Base-by-base conservation (phyloP, 2,797 vertebrate species). In the Poeciliopsis infans region DNA sequence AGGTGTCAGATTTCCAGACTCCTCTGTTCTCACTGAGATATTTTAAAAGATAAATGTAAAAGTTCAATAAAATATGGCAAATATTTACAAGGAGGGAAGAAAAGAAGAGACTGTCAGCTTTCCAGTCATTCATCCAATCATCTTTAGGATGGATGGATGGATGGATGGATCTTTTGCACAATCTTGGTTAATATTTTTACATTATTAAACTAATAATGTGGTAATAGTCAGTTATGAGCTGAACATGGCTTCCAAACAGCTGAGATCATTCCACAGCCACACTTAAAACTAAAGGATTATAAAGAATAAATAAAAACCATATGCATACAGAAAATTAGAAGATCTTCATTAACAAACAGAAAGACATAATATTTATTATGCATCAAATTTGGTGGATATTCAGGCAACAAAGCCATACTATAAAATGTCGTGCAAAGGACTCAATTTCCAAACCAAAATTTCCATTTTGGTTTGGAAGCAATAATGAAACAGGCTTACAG, bases 401-500 rank as follows among this genome's bases (percentile, higher is more conserved):
- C 72, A 79, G 74, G 46, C 25, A 47, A 76, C 77, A 43, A 53
- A 53, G 18, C 43, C 31, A 70, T 74, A 55, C 39, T 75, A 39
- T 80, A 23, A 86, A 84, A 69, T 82, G 57, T 75, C 77, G 77
- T 20, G 83, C 12, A 36, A 76, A 86, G 88, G 79, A 90, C 81
- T 85, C 81, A 70, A 75, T 81, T 89, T 89, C 80, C 80, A 64
- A 78, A 85, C 72, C 83, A 83, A 85, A 85, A n/a, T n/a, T n/a
- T n/a, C n/a, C n/a, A n/a, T n/a, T n/a, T n/a, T n/a, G n/a, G n/a
- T n/a, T n/a, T n/a, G n/a, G n/a, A n/a, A n/a, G n/a, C 79, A 85
- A 86, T 75, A 92, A 88, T 79, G 91, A 90, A 87, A 83, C 83
- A 79, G 80, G 88, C 70, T 81, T 86, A 91, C 77, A 36, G 79